These are phyloP conservation scores for Leucophenga varia DNA, from an alignment of 1,140 invertebrate genomes.

Conservation along the genomic window DNA sequence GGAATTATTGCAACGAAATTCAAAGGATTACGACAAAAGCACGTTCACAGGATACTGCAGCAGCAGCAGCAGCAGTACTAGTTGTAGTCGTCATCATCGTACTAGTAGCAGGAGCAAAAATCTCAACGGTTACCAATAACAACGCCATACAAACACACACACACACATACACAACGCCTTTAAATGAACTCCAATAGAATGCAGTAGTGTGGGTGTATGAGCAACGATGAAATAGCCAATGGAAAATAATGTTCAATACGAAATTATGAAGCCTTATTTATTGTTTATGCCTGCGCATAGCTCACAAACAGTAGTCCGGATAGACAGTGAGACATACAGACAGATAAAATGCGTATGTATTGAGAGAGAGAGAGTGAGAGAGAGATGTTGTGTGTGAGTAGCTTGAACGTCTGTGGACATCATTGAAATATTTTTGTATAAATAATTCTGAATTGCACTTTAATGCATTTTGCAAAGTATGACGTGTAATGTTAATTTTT, in stretches of 20 bases:
- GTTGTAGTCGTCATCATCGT: too few species aligned
- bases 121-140: constrained; percentile 36
- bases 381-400: constrained; percentile 11
- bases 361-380: constrained; percentile 6
- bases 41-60: constrained; percentile 50
- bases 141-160: too few species aligned
- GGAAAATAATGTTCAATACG: constrained; percentile 12
- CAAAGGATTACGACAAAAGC: constrained; percentile 56
- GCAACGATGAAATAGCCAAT: too few species aligned
- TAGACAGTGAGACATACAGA: too few species aligned
- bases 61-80: constrained; percentile 14
- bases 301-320: constrained; percentile 17
- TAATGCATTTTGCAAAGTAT: constrained; percentile 44
- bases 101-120: constrained; percentile 27
- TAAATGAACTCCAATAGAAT: too few species aligned
- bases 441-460: constrained; percentile 54
- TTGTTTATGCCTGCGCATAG: constrained; percentile 53
- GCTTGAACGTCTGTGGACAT: too few species aligned
- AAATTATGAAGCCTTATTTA: constrained; percentile 54
- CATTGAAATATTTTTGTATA: constrained; percentile 51
- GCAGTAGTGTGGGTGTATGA: too few species aligned
- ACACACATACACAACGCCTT: too few species aligned
- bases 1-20: constrained; percentile 57
- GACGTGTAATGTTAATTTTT: not conserved
- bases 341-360: not conserved